Evolutionary conservation across 2,113 vertebrate species (phyloP).

Genomic region (Clarias batrachus): DNA sequence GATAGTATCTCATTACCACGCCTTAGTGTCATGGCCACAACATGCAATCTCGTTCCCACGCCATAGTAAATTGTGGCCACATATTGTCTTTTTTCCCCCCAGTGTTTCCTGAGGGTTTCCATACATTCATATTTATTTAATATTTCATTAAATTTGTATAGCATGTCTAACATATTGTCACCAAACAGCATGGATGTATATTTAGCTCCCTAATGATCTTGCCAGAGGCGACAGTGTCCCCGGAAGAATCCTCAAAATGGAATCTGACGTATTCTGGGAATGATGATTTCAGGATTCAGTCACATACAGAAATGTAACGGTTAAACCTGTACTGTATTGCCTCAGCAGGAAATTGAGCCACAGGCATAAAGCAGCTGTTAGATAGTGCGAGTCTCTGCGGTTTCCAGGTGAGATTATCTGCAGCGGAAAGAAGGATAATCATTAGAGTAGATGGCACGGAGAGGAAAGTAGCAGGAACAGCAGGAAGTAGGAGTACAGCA

Average conservation of each 20-base stretch:
- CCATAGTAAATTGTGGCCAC: too few species aligned
- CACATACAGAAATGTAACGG: background rate
- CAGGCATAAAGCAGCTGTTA: background rate
- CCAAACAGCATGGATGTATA: background rate
- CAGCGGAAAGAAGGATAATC: background rate
- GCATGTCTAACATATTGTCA: background rate
- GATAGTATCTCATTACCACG: too few species aligned
- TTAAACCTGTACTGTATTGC: background rate
- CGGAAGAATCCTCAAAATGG: background rate
- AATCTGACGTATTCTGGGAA: background rate
- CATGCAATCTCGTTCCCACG: too few species aligned
- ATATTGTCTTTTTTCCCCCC: too few species aligned
- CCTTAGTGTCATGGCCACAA: too few species aligned
- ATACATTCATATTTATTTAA: background rate
- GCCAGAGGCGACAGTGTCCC: background rate
- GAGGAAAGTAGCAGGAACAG: background rate
- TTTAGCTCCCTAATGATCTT: background rate
- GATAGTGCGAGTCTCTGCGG: background rate
- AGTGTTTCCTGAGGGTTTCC: too few species aligned
- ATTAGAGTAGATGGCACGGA: background rate
- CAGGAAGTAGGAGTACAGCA: background rate
- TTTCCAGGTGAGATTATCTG: constrained; percentile 9
- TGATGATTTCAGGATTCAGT: background rate
- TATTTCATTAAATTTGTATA: background rate
- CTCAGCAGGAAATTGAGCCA: background rate